Conservation (phyloP, 2,797 vertebrate genomes). For the Manis crassicaudata region DNA sequence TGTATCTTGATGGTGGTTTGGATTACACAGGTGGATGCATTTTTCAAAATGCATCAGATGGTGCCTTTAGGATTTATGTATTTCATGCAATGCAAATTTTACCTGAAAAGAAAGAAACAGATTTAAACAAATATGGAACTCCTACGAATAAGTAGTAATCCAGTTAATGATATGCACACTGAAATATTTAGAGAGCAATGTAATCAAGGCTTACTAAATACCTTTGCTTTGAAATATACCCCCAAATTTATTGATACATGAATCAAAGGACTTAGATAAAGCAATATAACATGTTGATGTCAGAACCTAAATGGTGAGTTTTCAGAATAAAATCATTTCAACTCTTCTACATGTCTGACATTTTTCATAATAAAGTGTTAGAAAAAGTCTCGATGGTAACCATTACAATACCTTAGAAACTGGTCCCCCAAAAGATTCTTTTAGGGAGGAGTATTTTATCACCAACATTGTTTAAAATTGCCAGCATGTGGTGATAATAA, state of each 20-base stretch:
- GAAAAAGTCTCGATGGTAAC: background rate
- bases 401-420: constrained; percentile 46
- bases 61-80: background rate
- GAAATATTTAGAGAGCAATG: background rate
- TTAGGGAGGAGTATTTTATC: constrained; percentile 55
- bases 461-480: constrained; percentile 47
- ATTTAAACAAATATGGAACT: background rate
- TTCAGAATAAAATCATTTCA: background rate
- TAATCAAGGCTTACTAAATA: background rate
- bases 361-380: constrained; percentile 31
- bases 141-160: background rate
- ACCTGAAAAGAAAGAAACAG: background rate
- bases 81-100: constrained; percentile 30
- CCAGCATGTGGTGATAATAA: constrained; percentile 63
- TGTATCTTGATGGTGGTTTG: background rate
- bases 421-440: constrained; percentile 37
- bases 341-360: constrained; percentile 3
- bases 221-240: background rate
- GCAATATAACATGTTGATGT: background rate
- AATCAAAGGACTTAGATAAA: background rate
- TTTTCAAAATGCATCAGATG: background rate
- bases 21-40: background rate
- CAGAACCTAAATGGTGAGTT: background rate
- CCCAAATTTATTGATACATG: background rate
- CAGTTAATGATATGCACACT: background rate